phyloP scores from a whole-genome alignment of 2,888 invertebrate species.

The Thymelicus lineola region DNA sequence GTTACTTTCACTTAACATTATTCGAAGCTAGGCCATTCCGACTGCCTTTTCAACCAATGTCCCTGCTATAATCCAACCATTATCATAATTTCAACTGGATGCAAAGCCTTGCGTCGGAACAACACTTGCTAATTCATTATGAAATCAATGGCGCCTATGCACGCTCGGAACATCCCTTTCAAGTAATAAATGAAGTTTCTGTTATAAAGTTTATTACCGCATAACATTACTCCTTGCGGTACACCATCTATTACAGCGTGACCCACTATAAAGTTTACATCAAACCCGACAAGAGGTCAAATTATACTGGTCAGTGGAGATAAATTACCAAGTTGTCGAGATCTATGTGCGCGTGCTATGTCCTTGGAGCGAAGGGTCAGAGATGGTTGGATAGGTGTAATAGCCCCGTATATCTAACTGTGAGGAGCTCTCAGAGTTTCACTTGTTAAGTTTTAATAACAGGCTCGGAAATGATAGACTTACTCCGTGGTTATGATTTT shows the following conservation, averaged over 20 bases:
- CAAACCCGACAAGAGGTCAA: constrained; percentile 50
- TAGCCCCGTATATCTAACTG: constrained; percentile 50
- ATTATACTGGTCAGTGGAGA: constrained; percentile 52
- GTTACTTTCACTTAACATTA: constrained; percentile 13
- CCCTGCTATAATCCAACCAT: constrained; percentile 16
- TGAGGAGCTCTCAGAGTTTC: constrained; percentile 56
- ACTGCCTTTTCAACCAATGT: constrained; percentile 28
- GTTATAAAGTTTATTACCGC: constrained; percentile 67
- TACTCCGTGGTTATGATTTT: constrained; percentile 36
- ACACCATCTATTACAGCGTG: constrained; percentile 55
- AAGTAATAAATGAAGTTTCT: constrained; percentile 46
- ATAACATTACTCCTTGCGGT: constrained; percentile 71
- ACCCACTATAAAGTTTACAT: constrained; percentile 51
- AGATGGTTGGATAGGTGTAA: constrained; percentile 23
- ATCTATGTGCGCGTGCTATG: constrained; percentile 46
- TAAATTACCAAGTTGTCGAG: constrained; percentile 59
- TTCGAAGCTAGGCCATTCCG: constrained; percentile 18
- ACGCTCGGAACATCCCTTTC: constrained; percentile 38
- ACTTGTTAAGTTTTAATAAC: constrained; percentile 66
- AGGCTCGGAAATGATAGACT: constrained; percentile 43
- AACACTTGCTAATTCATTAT: constrained; percentile 42
- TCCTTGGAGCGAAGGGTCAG: constrained; percentile 53
- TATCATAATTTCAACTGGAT: constrained; percentile 33
- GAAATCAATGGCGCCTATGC: constrained; percentile 42
- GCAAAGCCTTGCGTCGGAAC: constrained; percentile 21